Conservation (phyloP, 2,888 invertebrate species). For the Rotaria socialis region DNA sequence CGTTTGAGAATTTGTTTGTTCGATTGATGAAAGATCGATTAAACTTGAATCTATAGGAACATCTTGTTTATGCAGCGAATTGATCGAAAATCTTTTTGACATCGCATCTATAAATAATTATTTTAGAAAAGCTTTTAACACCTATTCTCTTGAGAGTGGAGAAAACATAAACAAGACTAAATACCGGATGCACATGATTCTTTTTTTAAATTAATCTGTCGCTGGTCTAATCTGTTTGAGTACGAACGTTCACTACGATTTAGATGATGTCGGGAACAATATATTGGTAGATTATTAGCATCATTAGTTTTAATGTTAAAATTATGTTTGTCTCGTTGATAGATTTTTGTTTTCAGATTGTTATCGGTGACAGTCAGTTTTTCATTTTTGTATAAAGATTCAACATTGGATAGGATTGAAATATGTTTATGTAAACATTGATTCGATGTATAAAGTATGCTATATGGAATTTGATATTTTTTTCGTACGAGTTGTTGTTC, state of each 20-base stretch:
- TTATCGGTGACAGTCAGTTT: no score
- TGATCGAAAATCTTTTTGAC: not conserved
- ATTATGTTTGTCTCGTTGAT: no score
- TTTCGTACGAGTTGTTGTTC: not conserved
- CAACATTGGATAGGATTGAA: no score
- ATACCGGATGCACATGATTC: not conserved
- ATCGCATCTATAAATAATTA: not conserved
- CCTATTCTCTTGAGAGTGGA: not conserved
- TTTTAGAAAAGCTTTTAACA: not conserved
- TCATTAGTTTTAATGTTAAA: no score
- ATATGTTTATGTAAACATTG: not conserved
- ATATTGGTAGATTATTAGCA: no score
- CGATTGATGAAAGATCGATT: not conserved
- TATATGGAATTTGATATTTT: not conserved
- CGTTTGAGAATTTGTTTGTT: not conserved
- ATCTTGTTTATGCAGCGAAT: not conserved
- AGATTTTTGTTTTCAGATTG: not conserved
- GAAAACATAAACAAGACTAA: not conserved
- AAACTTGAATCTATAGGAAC: not conserved
- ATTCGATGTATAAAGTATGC: not conserved
- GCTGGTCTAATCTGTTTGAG: not conserved
- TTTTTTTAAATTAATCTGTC: not conserved
- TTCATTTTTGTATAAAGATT: not conserved
- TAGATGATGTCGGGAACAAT: not conserved
- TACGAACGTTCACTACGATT: not conserved